These are phyloP conservation scores for Eledona agricola DNA, from an alignment of 2,888 invertebrate genomes.

Conservation along the genomic window DNA sequence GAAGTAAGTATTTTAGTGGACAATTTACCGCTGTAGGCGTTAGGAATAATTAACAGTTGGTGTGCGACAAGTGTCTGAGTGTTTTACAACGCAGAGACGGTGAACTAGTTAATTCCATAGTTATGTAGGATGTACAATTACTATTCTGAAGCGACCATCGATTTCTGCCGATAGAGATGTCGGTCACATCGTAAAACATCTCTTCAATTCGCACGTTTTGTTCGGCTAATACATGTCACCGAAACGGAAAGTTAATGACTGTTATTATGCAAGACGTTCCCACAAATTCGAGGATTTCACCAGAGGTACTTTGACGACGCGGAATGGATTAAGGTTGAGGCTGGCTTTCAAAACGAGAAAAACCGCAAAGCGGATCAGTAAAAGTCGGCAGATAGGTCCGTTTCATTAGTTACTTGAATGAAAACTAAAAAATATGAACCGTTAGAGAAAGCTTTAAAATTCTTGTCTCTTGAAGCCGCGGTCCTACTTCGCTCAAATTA, in stretches of 20 bases:
- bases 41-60: slow-evolving; percentile 3
- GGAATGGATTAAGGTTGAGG: no score
- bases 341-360: no score
- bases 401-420: slow-evolving; percentile 1
- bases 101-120: slow-evolving; percentile 22
- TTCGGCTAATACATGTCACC: no score
- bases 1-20: slow-evolving; percentile 10
- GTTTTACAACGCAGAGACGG: slow-evolving; percentile 8
- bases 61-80: slow-evolving; percentile 4
- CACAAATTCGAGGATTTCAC: no score
- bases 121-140: slow-evolving; percentile 8
- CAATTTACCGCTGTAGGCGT: no score
- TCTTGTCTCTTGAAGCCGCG: background rate
- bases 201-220: slow-evolving; percentile 6
- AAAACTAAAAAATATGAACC: slow-evolving; percentile 6
- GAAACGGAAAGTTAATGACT: slow-evolving; percentile 23
- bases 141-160: slow-evolving; percentile 8
- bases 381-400: background rate
- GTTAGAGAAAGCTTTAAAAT: slow-evolving; percentile 14
- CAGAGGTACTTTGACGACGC: no score
- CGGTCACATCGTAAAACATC: background rate
- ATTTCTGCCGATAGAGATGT: no score
- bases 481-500: no score
- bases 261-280: slow-evolving; percentile 11
- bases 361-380: no score